A percentile compares a stretch with the other conserved stretches of the same genome.
Evolutionary conservation across 2,888 invertebrate species (phyloP).

Genomic region (Agonopterix subpropinquella): DNA sequence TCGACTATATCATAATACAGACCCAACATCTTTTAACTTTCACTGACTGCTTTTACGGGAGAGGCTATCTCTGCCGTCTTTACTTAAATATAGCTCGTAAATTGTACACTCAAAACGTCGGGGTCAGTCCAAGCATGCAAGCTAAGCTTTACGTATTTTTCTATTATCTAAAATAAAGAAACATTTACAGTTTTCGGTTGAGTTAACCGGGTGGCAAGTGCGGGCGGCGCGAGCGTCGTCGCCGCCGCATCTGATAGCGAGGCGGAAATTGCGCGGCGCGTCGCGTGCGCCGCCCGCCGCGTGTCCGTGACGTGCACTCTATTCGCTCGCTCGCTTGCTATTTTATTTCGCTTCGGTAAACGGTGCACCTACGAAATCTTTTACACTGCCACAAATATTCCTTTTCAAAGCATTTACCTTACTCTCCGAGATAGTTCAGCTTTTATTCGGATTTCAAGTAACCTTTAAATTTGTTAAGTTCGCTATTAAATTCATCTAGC

Average conservation of each 20-base stretch:
- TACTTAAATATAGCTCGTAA: conserved; percentile 1
- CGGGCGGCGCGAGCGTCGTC: conserved; percentile 26
- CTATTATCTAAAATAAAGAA: conserved; percentile 25
- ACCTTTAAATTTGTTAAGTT: no score
- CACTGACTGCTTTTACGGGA: neutral
- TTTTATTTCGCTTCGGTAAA: conserved; percentile 53
- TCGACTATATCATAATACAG: no score
- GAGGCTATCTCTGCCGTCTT: neutral
- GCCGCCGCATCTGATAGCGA: conserved; percentile 59
- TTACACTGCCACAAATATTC: conserved; percentile 14
- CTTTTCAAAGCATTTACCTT: conserved; percentile 19
- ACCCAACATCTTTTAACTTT: no score
- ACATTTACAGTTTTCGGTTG: conserved; percentile 35
- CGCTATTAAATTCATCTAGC: no score
- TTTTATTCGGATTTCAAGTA: neutral
- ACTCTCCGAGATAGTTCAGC: conserved; percentile 1
- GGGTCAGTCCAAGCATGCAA: conserved; percentile 1
- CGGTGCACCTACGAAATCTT: conserved; percentile 31
- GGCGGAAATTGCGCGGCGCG: conserved; percentile 68
- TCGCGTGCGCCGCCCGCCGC: conserved; percentile 60
- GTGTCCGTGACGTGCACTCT: conserved; percentile 60
- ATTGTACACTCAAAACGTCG: conserved; percentile 1
- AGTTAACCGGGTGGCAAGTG: conserved; percentile 28
- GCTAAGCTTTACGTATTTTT: conserved; percentile 15
- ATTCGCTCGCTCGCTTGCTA: conserved; percentile 41